These are phyloP conservation scores for Istiophorus platypterus DNA, from an alignment of 2,113 vertebrate genomes.

Conservation along the genomic window DNA sequence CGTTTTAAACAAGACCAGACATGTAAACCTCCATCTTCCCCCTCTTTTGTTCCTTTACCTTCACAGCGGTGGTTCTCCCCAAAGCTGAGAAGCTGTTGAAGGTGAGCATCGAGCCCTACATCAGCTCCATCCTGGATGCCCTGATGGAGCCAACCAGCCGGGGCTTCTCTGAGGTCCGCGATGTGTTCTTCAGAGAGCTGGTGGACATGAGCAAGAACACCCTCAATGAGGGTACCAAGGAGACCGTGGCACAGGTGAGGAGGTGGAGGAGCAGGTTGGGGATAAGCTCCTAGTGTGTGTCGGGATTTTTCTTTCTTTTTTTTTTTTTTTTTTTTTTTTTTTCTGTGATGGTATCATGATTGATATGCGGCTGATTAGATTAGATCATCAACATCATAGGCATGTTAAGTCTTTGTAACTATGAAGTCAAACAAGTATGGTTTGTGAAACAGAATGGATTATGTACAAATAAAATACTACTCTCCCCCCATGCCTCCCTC, in stretches of 20 bases:
- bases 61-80: slow-evolving; percentile 87
- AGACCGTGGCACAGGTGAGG: slow-evolving; percentile 92
- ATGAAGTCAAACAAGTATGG: background rate
- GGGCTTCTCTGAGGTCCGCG: slow-evolving; percentile 91
- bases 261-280: background rate
- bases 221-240: slow-evolving; percentile 88
- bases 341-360: background rate
- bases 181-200: slow-evolving; percentile 94
- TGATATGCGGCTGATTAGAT: background rate
- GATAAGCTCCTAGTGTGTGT: background rate
- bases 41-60: background rate
- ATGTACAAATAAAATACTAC: background rate
- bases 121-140: slow-evolving; percentile 94
- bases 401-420: background rate
- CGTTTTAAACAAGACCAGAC: background rate
- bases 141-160: slow-evolving; percentile 95
- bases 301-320: no score
- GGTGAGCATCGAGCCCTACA: slow-evolving; percentile 94
- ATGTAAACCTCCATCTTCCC: background rate
- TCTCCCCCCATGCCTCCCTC: no score
- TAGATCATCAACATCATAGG: background rate
- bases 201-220: slow-evolving; percentile 94
- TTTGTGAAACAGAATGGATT: background rate
- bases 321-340: no score
- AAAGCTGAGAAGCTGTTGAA: slow-evolving; percentile 94